Evolutionary conservation across 2,797 vertebrate species (phyloP).

Genomic region (Ispidina picta): DNA sequence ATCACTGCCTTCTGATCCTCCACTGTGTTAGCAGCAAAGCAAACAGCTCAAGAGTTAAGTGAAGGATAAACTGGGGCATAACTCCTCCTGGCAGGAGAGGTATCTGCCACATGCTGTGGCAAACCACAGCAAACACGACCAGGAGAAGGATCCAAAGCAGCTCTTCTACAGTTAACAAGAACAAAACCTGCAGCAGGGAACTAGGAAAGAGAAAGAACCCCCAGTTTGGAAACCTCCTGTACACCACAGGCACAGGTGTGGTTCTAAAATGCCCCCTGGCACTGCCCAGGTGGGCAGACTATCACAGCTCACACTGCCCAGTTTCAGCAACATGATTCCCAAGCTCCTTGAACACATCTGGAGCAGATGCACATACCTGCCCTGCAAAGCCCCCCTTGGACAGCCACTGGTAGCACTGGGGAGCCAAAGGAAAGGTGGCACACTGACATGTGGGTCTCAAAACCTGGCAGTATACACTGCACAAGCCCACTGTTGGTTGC

Average conservation of each 20-base stretch:
- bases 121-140: background rate
- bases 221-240: background rate
- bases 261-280: background rate
- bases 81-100: background rate
- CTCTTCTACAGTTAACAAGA: background rate
- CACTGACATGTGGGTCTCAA: rapidly evolving
- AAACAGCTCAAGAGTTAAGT: background rate
- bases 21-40: background rate
- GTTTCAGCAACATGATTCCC: background rate
- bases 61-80: background rate
- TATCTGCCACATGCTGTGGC: rapidly evolving
- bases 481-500: background rate
- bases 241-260: background rate
- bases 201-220: background rate
- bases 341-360: background rate
- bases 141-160: background rate
- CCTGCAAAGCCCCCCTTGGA: background rate
- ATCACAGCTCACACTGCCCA: background rate
- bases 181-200: background rate
- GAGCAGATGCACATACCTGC: background rate
- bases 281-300: background rate
- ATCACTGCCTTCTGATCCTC: background rate
- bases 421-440: background rate
- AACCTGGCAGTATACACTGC: rapidly evolving
- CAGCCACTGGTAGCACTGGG: background rate